phyloP scores from a whole-genome alignment of 2,797 vertebrate species.

The Triplophysa yarkandensis region DNA sequence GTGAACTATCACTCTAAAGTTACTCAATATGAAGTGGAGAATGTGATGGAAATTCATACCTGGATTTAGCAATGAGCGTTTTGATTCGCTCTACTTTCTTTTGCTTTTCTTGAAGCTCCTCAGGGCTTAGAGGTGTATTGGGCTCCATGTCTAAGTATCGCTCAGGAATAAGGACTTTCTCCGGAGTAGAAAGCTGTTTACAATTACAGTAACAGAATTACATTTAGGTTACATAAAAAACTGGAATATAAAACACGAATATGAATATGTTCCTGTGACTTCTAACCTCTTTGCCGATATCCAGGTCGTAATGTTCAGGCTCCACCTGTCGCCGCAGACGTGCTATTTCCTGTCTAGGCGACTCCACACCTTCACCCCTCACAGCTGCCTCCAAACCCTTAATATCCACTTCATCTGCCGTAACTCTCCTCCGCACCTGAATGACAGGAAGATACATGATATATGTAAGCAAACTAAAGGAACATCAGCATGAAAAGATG shows the following conservation, averaged over 20 bases:
- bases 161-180: constrained; percentile 90
- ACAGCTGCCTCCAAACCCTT: constrained; percentile 90
- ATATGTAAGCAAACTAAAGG: not conserved
- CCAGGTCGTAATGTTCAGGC: constrained; percentile 80
- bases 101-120: constrained; percentile 92
- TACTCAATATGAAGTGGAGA: not conserved
- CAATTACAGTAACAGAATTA: not conserved
- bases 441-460: constrained; percentile 7
- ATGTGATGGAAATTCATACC: constrained; percentile 69
- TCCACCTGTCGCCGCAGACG: constrained; percentile 86
- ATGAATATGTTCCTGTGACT: not conserved
- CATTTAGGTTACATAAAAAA: not conserved
- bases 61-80: constrained; percentile 95
- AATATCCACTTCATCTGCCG: constrained; percentile 93
- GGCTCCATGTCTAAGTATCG: constrained; percentile 87
- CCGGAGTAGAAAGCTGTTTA: constrained; percentile 81
- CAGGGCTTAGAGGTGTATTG: constrained; percentile 82
- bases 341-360: constrained; percentile 89
- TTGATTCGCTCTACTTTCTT: constrained; percentile 96
- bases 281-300: constrained; percentile 83
- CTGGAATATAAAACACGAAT: too few species aligned
- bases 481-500: too few species aligned
- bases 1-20: too few species aligned
- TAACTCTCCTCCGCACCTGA: constrained; percentile 87
- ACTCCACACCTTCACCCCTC: constrained; percentile 84